Evolutionary conservation across 2,113 vertebrate species (phyloP), one percentile per base, ranked within the genome.

Genomic region (Agapornis roseicollis): DNA sequence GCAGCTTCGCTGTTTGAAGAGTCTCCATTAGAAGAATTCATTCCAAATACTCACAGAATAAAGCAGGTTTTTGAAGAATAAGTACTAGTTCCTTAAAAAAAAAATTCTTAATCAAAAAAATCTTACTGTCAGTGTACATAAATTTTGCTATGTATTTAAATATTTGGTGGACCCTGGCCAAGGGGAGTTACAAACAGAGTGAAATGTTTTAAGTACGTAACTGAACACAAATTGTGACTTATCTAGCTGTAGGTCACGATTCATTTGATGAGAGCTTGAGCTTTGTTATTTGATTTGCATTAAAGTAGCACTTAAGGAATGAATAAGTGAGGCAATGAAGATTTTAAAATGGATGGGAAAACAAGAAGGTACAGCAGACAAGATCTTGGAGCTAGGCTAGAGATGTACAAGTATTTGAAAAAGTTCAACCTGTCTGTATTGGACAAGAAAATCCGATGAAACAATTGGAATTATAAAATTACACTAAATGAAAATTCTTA

Each of bases 1-100:
- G 63, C 37, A 35, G 35, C 29, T 79, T 92, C 80, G 1, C 96
- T 97, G 70, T 95, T 90, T 61, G 97, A 98, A 85, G 88, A 97
- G 27, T 23, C 35, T 87, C 58, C 18, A 0, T 85, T 80, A 85
- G 44, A 97, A 96, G 93, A 60, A 61, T 27, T 81, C 49, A 9
- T 65, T 85, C 68, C 80, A 72, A 73, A 79, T 56, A 71, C 64
- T 55, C 39, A 27, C 11, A 53, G 63, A 87, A 92, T 31, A 70
- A 95, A 95, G 58, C 94, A 97, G 95, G 96, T 95, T 16, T 70
- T 68, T 56, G 25, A 61, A 53, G 27, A 85, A 52, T 33, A n/a
- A 56, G 6, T 71, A 33, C 13, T 33, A 39, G 11, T 66, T 70
- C 28, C 35, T 46, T 11, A 20, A 74, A 50, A 17, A 27, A 15